phyloP scores from a whole-genome alignment of 2,888 invertebrate genomes.

The Odiellus spinosus region DNA sequence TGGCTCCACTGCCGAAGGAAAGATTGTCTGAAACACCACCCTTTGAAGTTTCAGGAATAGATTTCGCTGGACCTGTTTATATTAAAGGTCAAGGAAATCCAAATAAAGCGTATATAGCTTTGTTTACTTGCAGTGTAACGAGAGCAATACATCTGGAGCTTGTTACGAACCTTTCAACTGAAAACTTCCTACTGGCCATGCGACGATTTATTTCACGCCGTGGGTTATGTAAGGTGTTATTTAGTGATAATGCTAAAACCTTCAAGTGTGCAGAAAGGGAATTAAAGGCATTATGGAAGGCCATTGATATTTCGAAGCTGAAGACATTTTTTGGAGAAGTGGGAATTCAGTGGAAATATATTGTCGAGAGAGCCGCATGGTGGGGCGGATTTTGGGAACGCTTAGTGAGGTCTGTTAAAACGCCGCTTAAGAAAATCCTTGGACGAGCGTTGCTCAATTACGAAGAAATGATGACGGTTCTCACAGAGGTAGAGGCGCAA shows the following conservation, averaged over 20 bases:
- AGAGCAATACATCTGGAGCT: too few species aligned
- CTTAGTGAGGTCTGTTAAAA: too few species aligned
- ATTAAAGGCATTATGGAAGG: not conserved
- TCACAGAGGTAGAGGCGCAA: not conserved
- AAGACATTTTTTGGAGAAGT: not conserved
- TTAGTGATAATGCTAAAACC: not conserved
- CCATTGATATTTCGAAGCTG: not conserved
- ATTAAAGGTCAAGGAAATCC: too few species aligned
- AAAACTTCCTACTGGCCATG: not conserved
- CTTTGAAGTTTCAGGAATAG: not conserved
- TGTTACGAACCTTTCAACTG: too few species aligned
- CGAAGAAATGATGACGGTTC: not conserved
- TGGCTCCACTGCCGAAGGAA: not conserved
- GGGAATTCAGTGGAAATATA: not conserved
- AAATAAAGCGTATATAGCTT: too few species aligned
- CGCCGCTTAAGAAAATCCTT: too few species aligned
- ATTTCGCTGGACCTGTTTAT: conserved; percentile 3
- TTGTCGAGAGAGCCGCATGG: not conserved
- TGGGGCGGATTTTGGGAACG: too few species aligned
- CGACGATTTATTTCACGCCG: not conserved
- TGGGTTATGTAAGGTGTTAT: not conserved
- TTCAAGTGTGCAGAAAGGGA: not conserved
- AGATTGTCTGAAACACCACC: not conserved
- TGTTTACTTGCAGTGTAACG: too few species aligned
- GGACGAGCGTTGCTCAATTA: too few species aligned